Base-by-base conservation (phyloP, 2,888 invertebrate genomes). In the Villa cingulata region DNA sequence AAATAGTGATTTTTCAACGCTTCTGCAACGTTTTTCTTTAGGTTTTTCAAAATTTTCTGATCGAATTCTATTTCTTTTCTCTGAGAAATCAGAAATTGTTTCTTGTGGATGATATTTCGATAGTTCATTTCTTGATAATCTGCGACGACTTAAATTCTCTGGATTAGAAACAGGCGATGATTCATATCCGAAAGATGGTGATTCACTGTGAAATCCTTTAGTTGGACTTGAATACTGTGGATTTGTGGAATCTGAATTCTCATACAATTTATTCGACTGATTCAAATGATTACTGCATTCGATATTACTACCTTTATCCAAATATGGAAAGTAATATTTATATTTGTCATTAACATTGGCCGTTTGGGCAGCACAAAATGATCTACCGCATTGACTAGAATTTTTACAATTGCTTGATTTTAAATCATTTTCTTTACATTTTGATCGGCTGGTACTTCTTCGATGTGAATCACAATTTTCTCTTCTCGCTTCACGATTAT, bases 111-210 rank as follows among this genome's bases (percentile, higher is more conserved):
- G 23, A 23, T 23, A 23, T 7, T 6, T 23, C 23, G 7, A 4
- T 23, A 23, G 23, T 23, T 81, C 74, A 43, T 80, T 76, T 47
- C 74, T 74, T 34, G 72, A 70, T 48, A 72, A 72, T 34, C 64
- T 58, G 48, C 62, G 59, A 48, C 59, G 59, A 44, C 62, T 51
- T 37, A 59, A 58, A 50, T 59, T 62, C 48, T 57, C 60, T 23
- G 59, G 55, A 40, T 52, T 52, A 7, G 57, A 51, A n/a, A 56
- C 57, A 39, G 58, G 57, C 45, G 60, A 59, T 34, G 66, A 66
- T 17, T 65, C 47, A 45, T 57, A 63, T 36, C 62, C 68, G 52
- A 61, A n/a, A n/a, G n/a, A 65, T 46, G 62, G 67, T 46, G 61
- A 66, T 50, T 63, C 62, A 41, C 59, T 64, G 48, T 60, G 52